These are phyloP conservation scores for Mechanitis messenoides DNA, from an alignment of 2,888 invertebrate genomes.

Conservation along the genomic window DNA sequence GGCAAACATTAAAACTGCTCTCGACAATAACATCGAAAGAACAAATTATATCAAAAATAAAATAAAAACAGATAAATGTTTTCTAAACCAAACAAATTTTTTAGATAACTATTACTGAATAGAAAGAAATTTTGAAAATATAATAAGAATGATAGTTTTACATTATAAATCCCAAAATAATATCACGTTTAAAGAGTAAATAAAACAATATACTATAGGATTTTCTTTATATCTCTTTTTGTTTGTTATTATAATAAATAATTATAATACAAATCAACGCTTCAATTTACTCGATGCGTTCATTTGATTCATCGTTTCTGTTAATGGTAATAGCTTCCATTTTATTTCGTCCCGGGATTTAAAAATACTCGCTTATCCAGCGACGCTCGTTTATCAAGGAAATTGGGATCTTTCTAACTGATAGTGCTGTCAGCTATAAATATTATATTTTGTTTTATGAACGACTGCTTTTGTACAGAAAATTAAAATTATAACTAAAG, in stretches of 20 bases:
- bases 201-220: no score
- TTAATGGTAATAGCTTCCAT: slow-evolving; percentile 48
- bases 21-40: slow-evolving; percentile 44
- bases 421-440: slow-evolving; percentile 38
- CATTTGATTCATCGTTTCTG: slow-evolving; percentile 57
- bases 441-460: slow-evolving; percentile 29
- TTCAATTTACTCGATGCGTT: slow-evolving; percentile 49
- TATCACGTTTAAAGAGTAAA: no score
- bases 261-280: slow-evolving; percentile 48
- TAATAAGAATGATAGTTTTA: no score
- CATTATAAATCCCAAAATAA: no score
- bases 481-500: slow-evolving; percentile 2
- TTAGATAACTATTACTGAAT: no score
- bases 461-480: slow-evolving; percentile 10
- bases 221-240: slow-evolving; percentile 1
- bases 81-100: no score
- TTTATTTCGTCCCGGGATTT: slow-evolving; percentile 46
- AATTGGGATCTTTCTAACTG: slow-evolving; percentile 50
- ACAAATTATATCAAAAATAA: slow-evolving; percentile 8
- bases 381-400: slow-evolving; percentile 51
- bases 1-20: slow-evolving; percentile 76
- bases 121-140: no score
- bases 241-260: slow-evolving; percentile 24
- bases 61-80: not conserved
- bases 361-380: slow-evolving; percentile 50